Conservation (phyloP, 2,113 vertebrate species). For the Rhadina sibilatrix region DNA sequence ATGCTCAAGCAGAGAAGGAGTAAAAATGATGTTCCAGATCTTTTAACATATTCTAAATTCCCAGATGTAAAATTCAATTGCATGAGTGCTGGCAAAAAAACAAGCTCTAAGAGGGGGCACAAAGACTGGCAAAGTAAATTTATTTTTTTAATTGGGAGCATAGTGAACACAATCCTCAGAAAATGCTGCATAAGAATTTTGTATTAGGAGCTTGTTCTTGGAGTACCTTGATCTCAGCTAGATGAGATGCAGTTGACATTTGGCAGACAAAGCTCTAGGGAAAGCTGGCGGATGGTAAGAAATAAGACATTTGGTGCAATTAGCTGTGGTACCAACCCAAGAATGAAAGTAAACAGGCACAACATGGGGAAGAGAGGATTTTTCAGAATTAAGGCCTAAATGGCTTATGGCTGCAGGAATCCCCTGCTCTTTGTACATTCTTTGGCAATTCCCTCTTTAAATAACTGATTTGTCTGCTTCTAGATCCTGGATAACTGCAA, state of each 20-base stretch:
- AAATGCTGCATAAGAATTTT: neutral
- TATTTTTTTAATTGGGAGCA: slow-evolving; percentile 15
- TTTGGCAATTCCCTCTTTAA: neutral
- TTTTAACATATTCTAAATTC: neutral
- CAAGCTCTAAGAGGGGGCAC: neutral
- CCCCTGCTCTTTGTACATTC: neutral
- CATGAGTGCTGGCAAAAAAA: neutral
- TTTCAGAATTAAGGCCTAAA: neutral
- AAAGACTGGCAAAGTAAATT: slow-evolving; percentile 3
- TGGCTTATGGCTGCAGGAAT: neutral
- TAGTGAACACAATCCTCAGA: neutral
- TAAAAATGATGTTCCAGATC: neutral
- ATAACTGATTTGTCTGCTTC: neutral
- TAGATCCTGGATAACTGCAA: neutral
- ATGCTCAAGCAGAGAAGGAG: neutral
- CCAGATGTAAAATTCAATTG: neutral
- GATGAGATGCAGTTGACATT: slow-evolving; percentile 27
- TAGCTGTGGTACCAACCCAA: neutral
- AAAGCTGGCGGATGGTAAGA: neutral
- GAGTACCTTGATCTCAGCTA: neutral
- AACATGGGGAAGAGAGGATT: neutral
- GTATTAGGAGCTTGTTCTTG: neutral
- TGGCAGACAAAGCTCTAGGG: slow-evolving; percentile 25
- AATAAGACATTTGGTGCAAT: neutral
- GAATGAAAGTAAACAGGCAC: neutral